phyloP scores from a whole-genome alignment of 2,888 invertebrate species.

The Altica lythri region DNA sequence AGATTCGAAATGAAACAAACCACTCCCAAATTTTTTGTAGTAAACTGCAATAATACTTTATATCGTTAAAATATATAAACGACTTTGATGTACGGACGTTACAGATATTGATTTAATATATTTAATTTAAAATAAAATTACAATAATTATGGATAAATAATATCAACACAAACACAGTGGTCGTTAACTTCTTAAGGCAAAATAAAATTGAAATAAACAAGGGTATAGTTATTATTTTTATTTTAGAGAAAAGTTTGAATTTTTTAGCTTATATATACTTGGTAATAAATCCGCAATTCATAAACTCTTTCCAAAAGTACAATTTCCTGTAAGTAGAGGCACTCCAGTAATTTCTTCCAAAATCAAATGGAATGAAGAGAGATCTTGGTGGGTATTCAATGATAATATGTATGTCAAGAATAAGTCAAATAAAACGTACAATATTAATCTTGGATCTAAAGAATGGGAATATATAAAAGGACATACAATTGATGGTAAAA shows the following conservation, averaged over 20 bases:
- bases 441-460: constrained; percentile 51
- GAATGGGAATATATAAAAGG: constrained; percentile 75
- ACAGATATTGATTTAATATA: no score
- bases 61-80: no score
- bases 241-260: background rate
- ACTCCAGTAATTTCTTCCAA: constrained; percentile 64
- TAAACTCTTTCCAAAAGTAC: constrained; percentile 74
- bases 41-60: no score
- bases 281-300: constrained; percentile 78
- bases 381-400: constrained; percentile 66
- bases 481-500: constrained; percentile 78
- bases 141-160: no score
- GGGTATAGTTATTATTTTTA: background rate
- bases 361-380: constrained; percentile 85
- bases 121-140: no score
- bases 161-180: no score
- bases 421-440: background rate
- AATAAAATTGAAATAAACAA: no score
- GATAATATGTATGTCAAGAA: background rate
- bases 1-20: no score
- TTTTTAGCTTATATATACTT: constrained; percentile 70
- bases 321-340: constrained; percentile 78
- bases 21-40: no score
- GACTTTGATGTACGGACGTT: no score
- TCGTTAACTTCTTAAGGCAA: no score